Evolutionary conservation across 2,888 invertebrate species (phyloP).

Genomic region (Syrista parreyssii): DNA sequence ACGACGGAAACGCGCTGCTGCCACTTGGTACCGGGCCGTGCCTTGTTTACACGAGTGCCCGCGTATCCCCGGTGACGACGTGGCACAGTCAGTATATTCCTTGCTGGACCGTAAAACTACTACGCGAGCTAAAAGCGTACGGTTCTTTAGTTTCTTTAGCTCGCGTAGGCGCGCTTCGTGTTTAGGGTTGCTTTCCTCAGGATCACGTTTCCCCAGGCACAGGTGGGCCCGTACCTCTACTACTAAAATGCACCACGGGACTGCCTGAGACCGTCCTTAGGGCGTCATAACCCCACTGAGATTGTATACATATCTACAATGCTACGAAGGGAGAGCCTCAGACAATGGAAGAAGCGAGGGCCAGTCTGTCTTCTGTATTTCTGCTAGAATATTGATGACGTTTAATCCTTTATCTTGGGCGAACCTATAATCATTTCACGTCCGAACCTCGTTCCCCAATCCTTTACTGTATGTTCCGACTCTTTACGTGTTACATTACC

Average conservation of each 20-base stretch:
- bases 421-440: too few species aligned
- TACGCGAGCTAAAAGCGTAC: not conserved
- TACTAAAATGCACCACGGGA: not conserved
- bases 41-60: slow-evolving; percentile 36
- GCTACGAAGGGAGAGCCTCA: too few species aligned
- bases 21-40: slow-evolving; percentile 25
- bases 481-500: too few species aligned
- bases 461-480: too few species aligned
- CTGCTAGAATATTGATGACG: too few species aligned
- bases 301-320: too few species aligned
- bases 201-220: not conserved
- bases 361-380: too few species aligned
- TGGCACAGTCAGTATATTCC: not conserved
- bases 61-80: not conserved
- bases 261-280: not conserved
- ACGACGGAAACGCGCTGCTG: slow-evolving; percentile 28
- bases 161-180: not conserved
- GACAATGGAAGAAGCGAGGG: too few species aligned
- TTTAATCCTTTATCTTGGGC: too few species aligned
- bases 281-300: too few species aligned
- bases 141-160: not conserved
- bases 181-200: not conserved
- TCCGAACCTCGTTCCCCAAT: too few species aligned
- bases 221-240: not conserved
- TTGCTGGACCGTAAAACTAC: not conserved